Conservation (phyloP, 2,888 invertebrate species). For the Malacosoma neustria region DNA sequence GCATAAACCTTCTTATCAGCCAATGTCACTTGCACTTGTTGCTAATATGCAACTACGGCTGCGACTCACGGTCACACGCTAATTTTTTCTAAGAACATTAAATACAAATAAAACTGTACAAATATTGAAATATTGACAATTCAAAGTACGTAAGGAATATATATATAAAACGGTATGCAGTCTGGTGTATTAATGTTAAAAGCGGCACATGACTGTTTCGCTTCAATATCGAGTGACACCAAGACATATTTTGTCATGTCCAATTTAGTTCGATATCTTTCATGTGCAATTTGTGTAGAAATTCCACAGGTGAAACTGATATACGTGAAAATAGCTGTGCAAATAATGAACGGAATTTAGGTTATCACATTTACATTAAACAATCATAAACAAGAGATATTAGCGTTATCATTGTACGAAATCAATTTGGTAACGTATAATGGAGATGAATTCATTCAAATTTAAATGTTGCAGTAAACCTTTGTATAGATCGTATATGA, state of each 20-base stretch:
- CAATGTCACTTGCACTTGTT: conserved; percentile 18
- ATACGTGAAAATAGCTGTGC: conserved; percentile 13
- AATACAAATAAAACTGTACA: conserved; percentile 5
- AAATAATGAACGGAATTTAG: conserved; percentile 24
- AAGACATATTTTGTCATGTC: neutral
- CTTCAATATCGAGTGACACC: neutral
- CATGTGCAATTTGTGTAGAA: conserved; percentile 5
- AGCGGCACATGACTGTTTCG: neutral
- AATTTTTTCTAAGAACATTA: neutral
- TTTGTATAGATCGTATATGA: conserved; percentile 17
- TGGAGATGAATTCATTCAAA: conserved; percentile 32
- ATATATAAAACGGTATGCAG: neutral
- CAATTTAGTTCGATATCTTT: conserved; percentile 1
- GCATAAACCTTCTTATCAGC: conserved; percentile 28
- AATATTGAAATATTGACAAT: no score
- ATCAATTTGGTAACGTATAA: conserved; percentile 15
- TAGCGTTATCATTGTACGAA: conserved; percentile 22
- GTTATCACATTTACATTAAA: conserved; percentile 33
- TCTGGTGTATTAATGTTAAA: neutral
- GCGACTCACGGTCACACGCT: neutral
- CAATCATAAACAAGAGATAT: conserved; percentile 31
- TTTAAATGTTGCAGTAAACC: conserved; percentile 15
- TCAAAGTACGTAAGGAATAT: neutral
- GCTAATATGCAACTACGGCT: neutral
- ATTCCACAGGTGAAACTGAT: conserved; percentile 15